Percentiles rank a stretch among this genome's conserved stretches.
phyloP scores from a whole-genome alignment of 2,113 vertebrate species.

The Scomber colias region DNA sequence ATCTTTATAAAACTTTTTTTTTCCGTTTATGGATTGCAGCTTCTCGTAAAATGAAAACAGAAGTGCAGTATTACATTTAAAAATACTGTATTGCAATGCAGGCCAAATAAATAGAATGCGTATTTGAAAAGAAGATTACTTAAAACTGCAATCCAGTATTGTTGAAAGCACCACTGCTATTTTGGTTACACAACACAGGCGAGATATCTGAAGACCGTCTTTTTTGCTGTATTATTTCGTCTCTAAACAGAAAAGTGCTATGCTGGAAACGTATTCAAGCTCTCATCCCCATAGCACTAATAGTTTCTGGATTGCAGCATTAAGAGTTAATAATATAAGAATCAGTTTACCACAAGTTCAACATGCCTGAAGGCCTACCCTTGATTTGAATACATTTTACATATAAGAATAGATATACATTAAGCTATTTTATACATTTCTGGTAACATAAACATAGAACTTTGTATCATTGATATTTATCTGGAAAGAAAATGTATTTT shows the following conservation, averaged over 20 bases:
- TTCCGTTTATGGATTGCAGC: conserved; percentile 56
- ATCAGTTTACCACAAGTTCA: conserved; percentile 66
- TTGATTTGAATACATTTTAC: conserved; percentile 77
- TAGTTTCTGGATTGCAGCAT: conserved; percentile 79
- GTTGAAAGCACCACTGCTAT: conserved; percentile 70
- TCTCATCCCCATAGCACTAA: conserved; percentile 61
- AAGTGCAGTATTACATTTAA: conserved; percentile 65
- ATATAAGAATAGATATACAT: conserved; percentile 82
- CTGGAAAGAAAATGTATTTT: conserved; percentile 73
- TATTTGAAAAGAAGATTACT: conserved; percentile 62
- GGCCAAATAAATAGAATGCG: conserved; percentile 64
- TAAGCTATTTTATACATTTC: conserved; percentile 78
- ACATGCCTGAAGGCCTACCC: conserved; percentile 77
- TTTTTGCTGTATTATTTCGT: conserved; percentile 29
- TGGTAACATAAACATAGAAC: conserved; percentile 78
- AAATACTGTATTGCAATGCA: conserved; percentile 76
- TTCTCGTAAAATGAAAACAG: conserved; percentile 62
- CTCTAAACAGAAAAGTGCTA: conserved; percentile 46
- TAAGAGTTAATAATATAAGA: conserved; percentile 70
- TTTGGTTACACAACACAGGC: conserved; percentile 55
- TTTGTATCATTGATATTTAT: conserved; percentile 72
- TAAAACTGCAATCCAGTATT: conserved; percentile 79
- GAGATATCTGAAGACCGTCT: conserved; percentile 26
- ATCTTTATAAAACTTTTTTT: conserved; percentile 36
- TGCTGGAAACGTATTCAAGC: conserved; percentile 29